phyloP scores from a whole-genome alignment of 2,888 invertebrate species.

The Eurytoma adleriae region DNA sequence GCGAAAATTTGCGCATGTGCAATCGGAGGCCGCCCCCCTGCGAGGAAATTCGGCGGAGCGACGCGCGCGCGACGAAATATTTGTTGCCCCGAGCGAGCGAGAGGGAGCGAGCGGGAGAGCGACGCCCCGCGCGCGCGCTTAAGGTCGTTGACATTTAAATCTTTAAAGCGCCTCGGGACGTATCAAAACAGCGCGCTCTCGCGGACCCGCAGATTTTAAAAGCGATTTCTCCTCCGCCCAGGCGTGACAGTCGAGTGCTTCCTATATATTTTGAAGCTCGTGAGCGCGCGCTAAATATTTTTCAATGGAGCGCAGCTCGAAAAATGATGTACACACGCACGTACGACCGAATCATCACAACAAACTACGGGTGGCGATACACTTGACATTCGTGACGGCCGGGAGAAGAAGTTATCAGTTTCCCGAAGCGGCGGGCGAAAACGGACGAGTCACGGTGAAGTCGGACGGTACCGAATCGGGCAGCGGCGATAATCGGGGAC shows the following conservation, averaged over 20 bases:
- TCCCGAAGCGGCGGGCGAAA: neutral
- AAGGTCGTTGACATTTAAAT: constrained; percentile 55
- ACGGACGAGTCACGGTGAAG: neutral
- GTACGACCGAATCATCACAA: neutral
- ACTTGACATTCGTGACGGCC: neutral
- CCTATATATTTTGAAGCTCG: neutral
- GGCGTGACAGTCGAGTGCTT: neutral
- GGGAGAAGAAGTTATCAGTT: constrained; percentile 2
- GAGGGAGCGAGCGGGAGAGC: constrained; percentile 7
- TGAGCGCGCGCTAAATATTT: neutral
- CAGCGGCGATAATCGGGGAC: constrained; percentile 17
- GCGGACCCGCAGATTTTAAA: neutral
- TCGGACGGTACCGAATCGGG: neutral
- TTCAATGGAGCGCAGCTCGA: too few relatives aligned
- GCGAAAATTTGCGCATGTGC: constrained; percentile 46
- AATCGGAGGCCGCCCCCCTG: constrained; percentile 20
- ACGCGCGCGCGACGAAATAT: constrained; percentile 30
- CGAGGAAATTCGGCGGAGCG: constrained; percentile 35
- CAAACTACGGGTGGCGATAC: neutral
- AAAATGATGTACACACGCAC: neutral
- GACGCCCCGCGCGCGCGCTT: constrained; percentile 33
- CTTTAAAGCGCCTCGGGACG: constrained; percentile 46
- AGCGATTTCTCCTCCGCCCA: neutral
- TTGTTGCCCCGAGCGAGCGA: constrained; percentile 35
- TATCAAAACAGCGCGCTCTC: constrained; percentile 27